A percentile compares a stretch with the other conserved stretches of the same genome.
These are phyloP conservation scores for Sinosuthora webbiana DNA, from an alignment of 2,113 vertebrate genomes.

Conservation along the genomic window DNA sequence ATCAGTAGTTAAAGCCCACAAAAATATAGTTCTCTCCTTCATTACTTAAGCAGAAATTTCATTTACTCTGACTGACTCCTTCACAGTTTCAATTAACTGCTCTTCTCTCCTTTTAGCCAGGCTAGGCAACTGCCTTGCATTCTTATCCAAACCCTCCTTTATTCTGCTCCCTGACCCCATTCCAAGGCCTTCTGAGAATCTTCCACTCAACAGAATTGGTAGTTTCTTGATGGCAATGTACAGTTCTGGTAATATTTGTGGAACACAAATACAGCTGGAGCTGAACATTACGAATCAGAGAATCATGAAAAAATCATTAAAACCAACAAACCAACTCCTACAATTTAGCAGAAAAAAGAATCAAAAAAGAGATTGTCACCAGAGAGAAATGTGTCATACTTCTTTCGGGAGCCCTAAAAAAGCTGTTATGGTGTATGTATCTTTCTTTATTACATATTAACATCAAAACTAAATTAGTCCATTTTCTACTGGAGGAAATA, in stretches of 20 bases:
- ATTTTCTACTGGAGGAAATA: neutral
- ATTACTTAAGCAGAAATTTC: neutral
- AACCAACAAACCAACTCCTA: neutral
- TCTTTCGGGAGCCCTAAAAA: neutral
- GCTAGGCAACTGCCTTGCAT: neutral
- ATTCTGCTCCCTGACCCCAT: rapidly evolving
- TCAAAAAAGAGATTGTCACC: neutral
- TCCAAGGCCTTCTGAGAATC: neutral
- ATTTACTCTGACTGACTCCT: neutral
- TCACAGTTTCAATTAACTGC: neutral
- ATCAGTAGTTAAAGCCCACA: neutral
- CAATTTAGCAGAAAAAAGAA: neutral
- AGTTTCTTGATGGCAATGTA: neutral
- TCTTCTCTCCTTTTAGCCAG: neutral
- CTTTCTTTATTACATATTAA: neutral
- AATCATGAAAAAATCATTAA: neutral
- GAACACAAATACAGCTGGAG: neutral
- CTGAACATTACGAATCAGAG: neutral
- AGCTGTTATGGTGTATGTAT: neutral
- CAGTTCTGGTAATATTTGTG: neutral
- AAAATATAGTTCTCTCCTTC: neutral
- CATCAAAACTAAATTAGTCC: neutral
- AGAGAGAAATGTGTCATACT: neutral
- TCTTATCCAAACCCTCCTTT: neutral
- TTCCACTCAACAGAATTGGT: neutral